Conservation (phyloP, 2,113 vertebrate genomes). For the Gobio gobio region DNA sequence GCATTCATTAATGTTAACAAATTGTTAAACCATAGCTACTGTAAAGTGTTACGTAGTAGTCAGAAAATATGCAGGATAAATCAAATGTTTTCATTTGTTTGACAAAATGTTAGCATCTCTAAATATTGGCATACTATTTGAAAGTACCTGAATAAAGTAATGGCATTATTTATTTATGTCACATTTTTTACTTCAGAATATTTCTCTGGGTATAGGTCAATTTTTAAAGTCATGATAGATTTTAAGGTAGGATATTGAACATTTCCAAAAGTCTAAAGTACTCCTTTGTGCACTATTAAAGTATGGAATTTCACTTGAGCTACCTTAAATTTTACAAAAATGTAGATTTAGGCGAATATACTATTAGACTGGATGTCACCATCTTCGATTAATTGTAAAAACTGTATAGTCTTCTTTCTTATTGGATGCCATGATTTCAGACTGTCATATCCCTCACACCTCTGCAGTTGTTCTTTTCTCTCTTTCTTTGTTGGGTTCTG, state of each 20-base stretch:
- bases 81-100: not conserved
- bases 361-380: not conserved
- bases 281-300: not conserved
- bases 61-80: not conserved
- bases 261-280: not conserved
- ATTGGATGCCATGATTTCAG: not conserved
- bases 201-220: not conserved
- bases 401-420: not conserved
- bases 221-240: not conserved
- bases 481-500: conserved; percentile 40
- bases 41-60: not conserved
- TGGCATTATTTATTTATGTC: not conserved
- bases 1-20: not conserved
- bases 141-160: too few species aligned
- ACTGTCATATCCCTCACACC: conserved; percentile 37
- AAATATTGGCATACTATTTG: not conserved
- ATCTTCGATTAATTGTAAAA: not conserved
- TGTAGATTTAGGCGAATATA: not conserved
- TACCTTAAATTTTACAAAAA: not conserved
- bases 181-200: not conserved
- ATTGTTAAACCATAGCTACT: not conserved
- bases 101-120: not conserved
- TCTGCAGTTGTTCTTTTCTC: conserved; percentile 38
- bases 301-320: not conserved
- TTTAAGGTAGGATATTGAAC: not conserved